phyloP scores from a whole-genome alignment of 2,797 vertebrate genomes.

The Rhinichthys osculus region DNA sequence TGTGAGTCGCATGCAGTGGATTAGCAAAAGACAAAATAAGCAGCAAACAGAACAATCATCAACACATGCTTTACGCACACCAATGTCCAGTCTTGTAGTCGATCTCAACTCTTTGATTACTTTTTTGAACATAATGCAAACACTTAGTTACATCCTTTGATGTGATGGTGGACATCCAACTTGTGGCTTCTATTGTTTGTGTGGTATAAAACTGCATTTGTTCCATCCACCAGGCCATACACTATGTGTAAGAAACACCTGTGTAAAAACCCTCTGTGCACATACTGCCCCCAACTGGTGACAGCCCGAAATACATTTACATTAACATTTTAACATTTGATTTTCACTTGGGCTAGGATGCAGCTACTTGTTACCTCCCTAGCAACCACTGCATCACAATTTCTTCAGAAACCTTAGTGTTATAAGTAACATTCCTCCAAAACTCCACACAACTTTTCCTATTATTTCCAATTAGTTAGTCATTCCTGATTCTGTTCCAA shows the following conservation, averaged over 20 bases:
- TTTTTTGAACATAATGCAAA: too few relatives aligned
- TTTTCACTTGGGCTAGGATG: neutral
- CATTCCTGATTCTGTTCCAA: neutral
- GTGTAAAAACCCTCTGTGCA: neutral
- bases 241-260: neutral
- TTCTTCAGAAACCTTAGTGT: neutral
- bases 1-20: neutral
- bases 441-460: neutral
- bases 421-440: neutral
- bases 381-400: neutral
- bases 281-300: neutral
- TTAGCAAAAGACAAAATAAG: constrained; percentile 8
- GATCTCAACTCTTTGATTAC: too few relatives aligned
- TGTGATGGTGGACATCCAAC: too few relatives aligned
- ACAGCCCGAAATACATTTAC: neutral
- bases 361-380: neutral
- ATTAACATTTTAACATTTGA: too few relatives aligned
- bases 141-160: too few relatives aligned
- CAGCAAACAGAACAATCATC: neutral
- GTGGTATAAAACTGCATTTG: neutral
- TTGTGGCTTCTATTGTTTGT: neutral
- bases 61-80: too few relatives aligned
- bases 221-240: neutral
- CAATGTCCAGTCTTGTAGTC: too few relatives aligned
- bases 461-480: neutral